Evolutionary conservation across 1,140 invertebrate genomes (phyloP), one percentile per base, ranked within the genome.

Genomic region (Philopotamus ludificatus): DNA sequence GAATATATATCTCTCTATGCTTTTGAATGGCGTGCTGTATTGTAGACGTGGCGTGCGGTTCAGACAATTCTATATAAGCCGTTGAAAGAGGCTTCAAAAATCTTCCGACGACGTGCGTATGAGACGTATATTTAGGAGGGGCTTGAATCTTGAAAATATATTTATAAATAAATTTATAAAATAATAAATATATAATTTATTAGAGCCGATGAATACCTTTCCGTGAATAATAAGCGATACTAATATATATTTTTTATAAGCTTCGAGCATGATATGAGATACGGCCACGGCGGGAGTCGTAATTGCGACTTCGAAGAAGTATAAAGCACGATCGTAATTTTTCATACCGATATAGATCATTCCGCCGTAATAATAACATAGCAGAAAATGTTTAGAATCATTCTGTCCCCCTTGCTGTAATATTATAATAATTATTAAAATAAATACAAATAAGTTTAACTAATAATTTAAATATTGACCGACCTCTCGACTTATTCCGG

Each of bases 341-440:
- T 97, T 97, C 49, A 97, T 76, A 16, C 91, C 92, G 55, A 93
- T 87, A 73, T 96, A 97, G 70, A 97, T 95, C 91, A 98, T 95
- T 51, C 95, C 96, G 49, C 95, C 95, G 79, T 98, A 98, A 77
- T 98, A 98, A 75, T 94, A 98, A 76, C 96, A 98, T 0, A 95
- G 81, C 39, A 98, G 81, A 75, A 97, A 97, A 77, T 94, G 89
- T 82, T 95, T 95, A 1, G 92, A 87, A 76, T 97, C 93, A 83
- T 92, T 94, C 67, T 88, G 86, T 53, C 87, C 87, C 62, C 87
- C 87, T 80, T 89, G 79, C 83, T 84, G 71, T 42, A 76, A n/a
- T n/a, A n/a, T n/a, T n/a, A n/a, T n/a, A n/a, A n/a, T n/a, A 79
- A 41, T 59, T n/a, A 54, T 54, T 21, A 23, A 54, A 20, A 25